These are phyloP conservation scores for Mizuhopecten yessoensis DNA, from an alignment of 1,140 invertebrate species.

Conservation along the genomic window DNA sequence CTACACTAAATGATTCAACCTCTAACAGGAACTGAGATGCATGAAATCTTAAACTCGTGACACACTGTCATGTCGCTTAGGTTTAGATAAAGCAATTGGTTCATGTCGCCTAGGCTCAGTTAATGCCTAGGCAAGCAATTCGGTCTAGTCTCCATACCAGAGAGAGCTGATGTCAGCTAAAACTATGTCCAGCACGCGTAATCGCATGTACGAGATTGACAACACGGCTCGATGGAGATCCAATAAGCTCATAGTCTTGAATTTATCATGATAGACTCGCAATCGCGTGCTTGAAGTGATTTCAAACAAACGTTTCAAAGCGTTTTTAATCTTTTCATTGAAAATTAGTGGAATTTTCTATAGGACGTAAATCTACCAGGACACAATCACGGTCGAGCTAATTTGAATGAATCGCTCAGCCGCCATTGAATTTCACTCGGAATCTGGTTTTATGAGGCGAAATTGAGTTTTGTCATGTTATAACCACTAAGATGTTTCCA, in stretches of 20 bases:
- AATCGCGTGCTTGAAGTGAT: background rate
- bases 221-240: background rate
- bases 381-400: background rate
- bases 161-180: background rate
- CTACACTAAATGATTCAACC: background rate
- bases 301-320: background rate
- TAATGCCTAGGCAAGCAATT: background rate
- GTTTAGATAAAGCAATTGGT: slow-evolving; percentile 32
- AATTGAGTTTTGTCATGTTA: slow-evolving; percentile 10
- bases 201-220: too few relatives aligned
- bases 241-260: background rate
- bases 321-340: background rate
- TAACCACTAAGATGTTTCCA: background rate
- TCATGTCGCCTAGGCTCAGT: background rate
- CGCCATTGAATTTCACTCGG: background rate
- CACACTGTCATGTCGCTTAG: slow-evolving; percentile 12
- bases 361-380: slow-evolving; percentile 14
- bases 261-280: background rate
- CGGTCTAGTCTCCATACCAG: background rate
- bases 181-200: background rate
- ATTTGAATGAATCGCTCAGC: slow-evolving; percentile 1
- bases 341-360: background rate
- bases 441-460: background rate
- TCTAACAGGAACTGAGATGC: background rate
- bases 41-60: background rate